Evolutionary conservation across 2,113 vertebrate genomes (phyloP).

Genomic region (Dasyprocta punctata): DNA sequence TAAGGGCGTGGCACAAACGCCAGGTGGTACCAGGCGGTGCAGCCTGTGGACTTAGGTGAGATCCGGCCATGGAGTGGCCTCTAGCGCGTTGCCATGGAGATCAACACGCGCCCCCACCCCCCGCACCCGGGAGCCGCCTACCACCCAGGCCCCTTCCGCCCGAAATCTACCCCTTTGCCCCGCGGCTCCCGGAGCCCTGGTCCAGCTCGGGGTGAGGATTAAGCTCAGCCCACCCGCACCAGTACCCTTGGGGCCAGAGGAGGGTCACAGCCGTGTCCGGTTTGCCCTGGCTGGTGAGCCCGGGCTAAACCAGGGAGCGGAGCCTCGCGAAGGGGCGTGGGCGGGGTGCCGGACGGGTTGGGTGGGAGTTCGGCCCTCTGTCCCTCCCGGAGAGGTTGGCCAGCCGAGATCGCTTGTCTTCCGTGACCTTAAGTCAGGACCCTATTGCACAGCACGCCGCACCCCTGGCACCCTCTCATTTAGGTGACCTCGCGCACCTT

Average conservation of each 20-base stretch:
- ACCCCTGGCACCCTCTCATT: fast-evolving
- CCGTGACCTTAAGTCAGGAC: not conserved
- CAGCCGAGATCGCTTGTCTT: too few relatives aligned
- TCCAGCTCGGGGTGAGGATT: not conserved
- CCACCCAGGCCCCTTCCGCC: fast-evolving
- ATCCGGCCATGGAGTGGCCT: fast-evolving
- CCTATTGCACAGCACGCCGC: fast-evolving
- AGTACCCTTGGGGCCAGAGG: not conserved
- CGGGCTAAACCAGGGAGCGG: fast-evolving
- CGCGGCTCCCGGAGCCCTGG: fast-evolving
- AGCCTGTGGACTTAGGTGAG: not conserved
- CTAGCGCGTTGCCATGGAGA: conserved; percentile 40
- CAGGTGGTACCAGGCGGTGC: not conserved
- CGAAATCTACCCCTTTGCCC: fast-evolving
- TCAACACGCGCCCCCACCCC: too few relatives aligned
- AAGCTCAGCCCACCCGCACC: not conserved
- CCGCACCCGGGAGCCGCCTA: too few relatives aligned
- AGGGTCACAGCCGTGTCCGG: fast-evolving
- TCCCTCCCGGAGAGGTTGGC: fast-evolving
- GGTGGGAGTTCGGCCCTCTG: fast-evolving
- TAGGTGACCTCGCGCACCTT: not conserved
- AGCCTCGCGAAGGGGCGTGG: fast-evolving
- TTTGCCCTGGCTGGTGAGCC: fast-evolving
- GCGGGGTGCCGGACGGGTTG: fast-evolving
- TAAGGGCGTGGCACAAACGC: fast-evolving